phyloP scores from a whole-genome alignment of 2,797 vertebrate genomes.

The Sphaeramia orbicularis region DNA sequence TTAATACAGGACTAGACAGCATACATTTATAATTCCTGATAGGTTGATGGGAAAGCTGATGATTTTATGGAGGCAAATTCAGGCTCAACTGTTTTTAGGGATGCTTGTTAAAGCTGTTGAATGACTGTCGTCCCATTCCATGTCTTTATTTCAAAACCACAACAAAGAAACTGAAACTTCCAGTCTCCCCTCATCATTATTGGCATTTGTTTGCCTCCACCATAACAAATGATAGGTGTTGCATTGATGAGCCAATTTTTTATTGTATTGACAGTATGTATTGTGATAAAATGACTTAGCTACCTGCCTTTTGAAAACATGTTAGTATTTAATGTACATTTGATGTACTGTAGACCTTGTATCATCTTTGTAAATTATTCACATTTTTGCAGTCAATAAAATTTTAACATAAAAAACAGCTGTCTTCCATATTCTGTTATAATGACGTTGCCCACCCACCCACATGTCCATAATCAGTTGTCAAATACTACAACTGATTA shows the following conservation, averaged over 20 bases:
- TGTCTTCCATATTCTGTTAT: background rate
- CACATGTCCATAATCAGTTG: background rate
- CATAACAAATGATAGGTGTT: constrained; percentile 70
- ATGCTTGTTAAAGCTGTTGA: constrained; percentile 42
- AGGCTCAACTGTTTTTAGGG: constrained; percentile 15
- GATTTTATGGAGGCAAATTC: constrained; percentile 33
- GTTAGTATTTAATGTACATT: constrained; percentile 85
- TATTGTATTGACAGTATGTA: constrained; percentile 61
- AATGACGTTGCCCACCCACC: background rate
- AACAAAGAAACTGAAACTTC: constrained; percentile 33
- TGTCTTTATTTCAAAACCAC: constrained; percentile 42
- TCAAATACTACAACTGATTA: too few species aligned
- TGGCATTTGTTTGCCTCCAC: constrained; percentile 62
- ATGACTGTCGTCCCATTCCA: constrained; percentile 52
- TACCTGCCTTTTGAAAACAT: constrained; percentile 72
- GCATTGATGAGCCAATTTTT: constrained; percentile 85
- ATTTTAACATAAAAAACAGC: constrained; percentile 45
- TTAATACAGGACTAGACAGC: constrained; percentile 38
- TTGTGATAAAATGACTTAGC: constrained; percentile 71
- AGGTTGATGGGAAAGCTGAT: constrained; percentile 36
- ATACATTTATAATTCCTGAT: constrained; percentile 15
- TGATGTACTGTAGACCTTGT: constrained; percentile 76
- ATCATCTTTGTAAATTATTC: constrained; percentile 77
- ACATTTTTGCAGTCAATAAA: constrained; percentile 82
- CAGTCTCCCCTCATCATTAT: constrained; percentile 31